Conservation (phyloP, 2,113 vertebrate genomes). For the Rhea pennata region DNA sequence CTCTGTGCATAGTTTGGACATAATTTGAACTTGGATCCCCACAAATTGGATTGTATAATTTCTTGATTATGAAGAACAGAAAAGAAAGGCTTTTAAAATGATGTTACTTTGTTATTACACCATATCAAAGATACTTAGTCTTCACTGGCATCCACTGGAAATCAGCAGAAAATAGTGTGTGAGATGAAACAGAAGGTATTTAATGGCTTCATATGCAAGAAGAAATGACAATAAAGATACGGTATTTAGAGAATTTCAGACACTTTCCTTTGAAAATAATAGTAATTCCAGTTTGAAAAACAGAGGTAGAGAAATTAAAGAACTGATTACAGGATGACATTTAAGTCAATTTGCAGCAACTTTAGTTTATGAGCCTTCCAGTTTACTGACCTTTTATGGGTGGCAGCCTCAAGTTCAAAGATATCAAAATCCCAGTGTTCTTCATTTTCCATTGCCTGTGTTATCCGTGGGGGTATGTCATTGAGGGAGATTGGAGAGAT, state of each 20-base stretch:
- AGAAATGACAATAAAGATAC: neutral
- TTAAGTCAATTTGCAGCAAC: slow-evolving; percentile 19
- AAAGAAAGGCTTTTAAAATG: neutral
- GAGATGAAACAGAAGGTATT: neutral
- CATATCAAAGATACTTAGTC: neutral
- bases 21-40: neutral
- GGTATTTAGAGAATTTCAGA: neutral
- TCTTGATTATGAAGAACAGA: neutral
- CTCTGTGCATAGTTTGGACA: neutral
- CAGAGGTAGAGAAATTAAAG: neutral
- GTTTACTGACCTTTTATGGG: slow-evolving; percentile 87
- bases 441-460: slow-evolving; percentile 93
- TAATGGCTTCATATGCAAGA: neutral
- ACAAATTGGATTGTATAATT: neutral
- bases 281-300: slow-evolving; percentile 10
- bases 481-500: slow-evolving; percentile 84
- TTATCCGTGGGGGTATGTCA: slow-evolving; percentile 89
- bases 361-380: neutral
- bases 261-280: neutral
- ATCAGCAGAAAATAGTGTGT: neutral
- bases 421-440: slow-evolving; percentile 96
- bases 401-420: slow-evolving; percentile 93
- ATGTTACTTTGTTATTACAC: neutral
- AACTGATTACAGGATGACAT: slow-evolving; percentile 6
- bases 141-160: neutral